These are phyloP conservation scores for Xiphorhynchus erythropygius DNA, from an alignment of 2,797 vertebrate genomes.

Conservation along the genomic window DNA sequence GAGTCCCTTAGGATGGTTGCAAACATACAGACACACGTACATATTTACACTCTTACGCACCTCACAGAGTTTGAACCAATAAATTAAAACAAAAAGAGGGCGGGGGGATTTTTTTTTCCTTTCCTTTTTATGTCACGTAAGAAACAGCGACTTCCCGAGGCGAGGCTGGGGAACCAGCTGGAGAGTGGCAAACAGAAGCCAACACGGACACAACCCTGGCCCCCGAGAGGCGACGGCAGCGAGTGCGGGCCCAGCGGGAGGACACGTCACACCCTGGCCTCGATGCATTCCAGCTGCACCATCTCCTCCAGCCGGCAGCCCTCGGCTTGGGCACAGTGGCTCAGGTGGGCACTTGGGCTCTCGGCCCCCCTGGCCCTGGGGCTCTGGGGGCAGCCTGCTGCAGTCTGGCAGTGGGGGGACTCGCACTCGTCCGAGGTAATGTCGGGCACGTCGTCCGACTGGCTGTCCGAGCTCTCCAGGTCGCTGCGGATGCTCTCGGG, in stretches of 20 bases:
- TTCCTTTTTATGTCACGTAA: constrained; percentile 37
- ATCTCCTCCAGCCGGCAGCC: constrained; percentile 68
- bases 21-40: constrained; percentile 80
- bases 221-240: constrained; percentile 42
- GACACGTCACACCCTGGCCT: constrained; percentile 74
- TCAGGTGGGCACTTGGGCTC: constrained; percentile 81
- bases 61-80: constrained; percentile 79
- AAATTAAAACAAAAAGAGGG: constrained; percentile 72
- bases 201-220: neutral
- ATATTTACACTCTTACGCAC: constrained; percentile 80
- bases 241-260: constrained; percentile 51
- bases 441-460: constrained; percentile 96
- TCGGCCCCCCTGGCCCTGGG: constrained; percentile 71
- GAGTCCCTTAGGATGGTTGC: constrained; percentile 72
- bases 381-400: constrained; percentile 66
- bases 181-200: constrained; percentile 39
- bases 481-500: constrained; percentile 98
- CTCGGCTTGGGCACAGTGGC: constrained; percentile 75
- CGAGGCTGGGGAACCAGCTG: constrained; percentile 44
- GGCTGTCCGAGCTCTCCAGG: constrained; percentile 97
- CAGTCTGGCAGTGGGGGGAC: constrained; percentile 83
- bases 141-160: constrained; percentile 66
- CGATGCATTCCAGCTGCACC: constrained; percentile 76
- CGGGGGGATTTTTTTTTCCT: fast-evolving
- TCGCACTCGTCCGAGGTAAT: constrained; percentile 94